A percentile compares a stretch with the other conserved stretches of the same genome.
phyloP scores from a whole-genome alignment of 2,888 invertebrate species.

The Heliconius hortense region DNA sequence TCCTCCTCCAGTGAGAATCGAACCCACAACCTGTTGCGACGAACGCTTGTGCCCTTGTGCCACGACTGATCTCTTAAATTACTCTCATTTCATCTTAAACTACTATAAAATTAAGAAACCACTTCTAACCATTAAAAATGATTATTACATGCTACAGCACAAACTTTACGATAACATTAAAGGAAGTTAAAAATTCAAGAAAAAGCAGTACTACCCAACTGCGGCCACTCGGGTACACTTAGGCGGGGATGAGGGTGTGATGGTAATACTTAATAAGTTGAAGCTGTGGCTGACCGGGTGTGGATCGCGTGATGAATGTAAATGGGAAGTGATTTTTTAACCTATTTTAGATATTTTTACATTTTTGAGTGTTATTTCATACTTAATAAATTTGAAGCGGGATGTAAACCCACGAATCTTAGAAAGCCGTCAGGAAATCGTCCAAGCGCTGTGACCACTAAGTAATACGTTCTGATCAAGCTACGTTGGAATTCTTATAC shows the following conservation, averaged over 20 bases:
- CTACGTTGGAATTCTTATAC: no score
- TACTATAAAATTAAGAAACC: not conserved
- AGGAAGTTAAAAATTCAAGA: constrained; percentile 72
- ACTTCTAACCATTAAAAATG: not conserved
- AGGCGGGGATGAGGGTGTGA: constrained; percentile 57
- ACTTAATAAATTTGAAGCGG: no score
- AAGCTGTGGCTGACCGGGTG: constrained; percentile 31
- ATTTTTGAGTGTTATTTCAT: no score
- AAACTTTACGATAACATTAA: constrained; percentile 51
- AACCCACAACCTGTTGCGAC: not conserved
- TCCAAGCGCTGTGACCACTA: no score
- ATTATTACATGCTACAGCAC: not conserved
- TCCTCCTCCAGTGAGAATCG: no score
- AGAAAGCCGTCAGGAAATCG: no score
- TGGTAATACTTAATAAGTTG: constrained; percentile 60
- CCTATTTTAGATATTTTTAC: not conserved
- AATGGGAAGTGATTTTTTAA: not conserved
- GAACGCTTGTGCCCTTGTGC: no score
- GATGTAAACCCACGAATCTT: no score
- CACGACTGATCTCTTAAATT: no score
- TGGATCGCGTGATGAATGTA: constrained; percentile 18
- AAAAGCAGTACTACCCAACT: constrained; percentile 63
- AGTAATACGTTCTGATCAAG: no score
- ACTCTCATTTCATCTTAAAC: not conserved
- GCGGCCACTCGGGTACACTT: constrained; percentile 63